phyloP scores from a whole-genome alignment of 2,797 vertebrate genomes.

The Chrysocyon brachyurus region DNA sequence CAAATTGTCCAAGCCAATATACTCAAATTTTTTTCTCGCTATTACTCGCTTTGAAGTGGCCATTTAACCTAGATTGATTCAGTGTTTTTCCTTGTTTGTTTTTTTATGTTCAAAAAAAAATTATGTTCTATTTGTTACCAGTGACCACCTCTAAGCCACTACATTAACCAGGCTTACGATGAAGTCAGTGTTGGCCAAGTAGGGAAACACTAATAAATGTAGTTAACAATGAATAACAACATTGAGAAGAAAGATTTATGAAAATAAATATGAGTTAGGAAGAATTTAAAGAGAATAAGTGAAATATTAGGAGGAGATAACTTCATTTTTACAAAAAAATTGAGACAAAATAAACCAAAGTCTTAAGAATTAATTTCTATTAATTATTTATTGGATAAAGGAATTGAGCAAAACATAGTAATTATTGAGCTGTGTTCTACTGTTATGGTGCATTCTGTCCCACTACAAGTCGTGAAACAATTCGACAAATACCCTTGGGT shows the following conservation, averaged over 20 bases:
- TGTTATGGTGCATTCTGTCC: background rate
- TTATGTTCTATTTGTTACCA: background rate
- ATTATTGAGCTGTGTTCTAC: background rate
- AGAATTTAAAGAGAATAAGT: background rate
- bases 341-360: background rate
- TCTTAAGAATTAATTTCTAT: background rate
- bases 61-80: background rate
- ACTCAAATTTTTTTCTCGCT: background rate
- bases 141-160: background rate
- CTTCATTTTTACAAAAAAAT: background rate
- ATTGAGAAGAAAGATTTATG: background rate
- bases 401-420: background rate
- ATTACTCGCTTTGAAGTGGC: background rate
- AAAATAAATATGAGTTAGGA: background rate
- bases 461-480: background rate
- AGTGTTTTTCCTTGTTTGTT: background rate
- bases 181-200: background rate
- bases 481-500: background rate
- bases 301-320: background rate
- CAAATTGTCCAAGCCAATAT: background rate
- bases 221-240: background rate
- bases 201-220: background rate
- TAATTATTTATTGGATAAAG: background rate
- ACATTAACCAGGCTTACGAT: background rate
- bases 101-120: background rate